Percentiles rank a stretch among this genome's conserved stretches.
Evolutionary conservation across 2,888 invertebrate species (phyloP).

Genomic region (Diadegma fenestrale): DNA sequence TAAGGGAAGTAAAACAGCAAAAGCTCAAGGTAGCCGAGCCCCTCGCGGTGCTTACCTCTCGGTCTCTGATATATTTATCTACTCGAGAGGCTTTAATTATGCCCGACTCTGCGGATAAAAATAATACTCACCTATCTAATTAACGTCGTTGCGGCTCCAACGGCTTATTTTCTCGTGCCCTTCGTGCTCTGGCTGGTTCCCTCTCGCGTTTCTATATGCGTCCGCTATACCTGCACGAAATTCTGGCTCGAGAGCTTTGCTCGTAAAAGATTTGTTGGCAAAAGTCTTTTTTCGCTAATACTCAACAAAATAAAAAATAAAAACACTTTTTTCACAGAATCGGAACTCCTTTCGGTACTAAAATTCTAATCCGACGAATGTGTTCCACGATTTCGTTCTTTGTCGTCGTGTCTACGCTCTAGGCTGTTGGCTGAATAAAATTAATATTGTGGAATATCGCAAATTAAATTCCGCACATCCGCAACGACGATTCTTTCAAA

Average conservation of each 20-base stretch:
- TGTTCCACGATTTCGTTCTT: slow-evolving; percentile 2
- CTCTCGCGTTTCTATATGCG: neutral
- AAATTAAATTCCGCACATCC: too few species aligned
- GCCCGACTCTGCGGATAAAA: slow-evolving; percentile 73
- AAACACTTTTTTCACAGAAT: slow-evolving; percentile 29
- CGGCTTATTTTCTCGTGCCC: slow-evolving; percentile 59
- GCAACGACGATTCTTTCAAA: neutral
- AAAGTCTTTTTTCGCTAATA: slow-evolving; percentile 31
- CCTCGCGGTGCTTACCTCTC: slow-evolving; percentile 72
- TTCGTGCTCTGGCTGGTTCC: slow-evolving; percentile 27
- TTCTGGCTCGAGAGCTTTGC: slow-evolving; percentile 31
- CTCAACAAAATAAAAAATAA: neutral
- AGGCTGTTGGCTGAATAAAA: neutral
- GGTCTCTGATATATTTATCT: slow-evolving; percentile 82
- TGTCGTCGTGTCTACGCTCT: neutral
- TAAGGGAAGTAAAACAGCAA: slow-evolving; percentile 49
- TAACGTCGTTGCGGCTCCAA: slow-evolving; percentile 70
- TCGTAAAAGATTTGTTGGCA: slow-evolving; percentile 45
- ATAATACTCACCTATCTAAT: slow-evolving; percentile 73
- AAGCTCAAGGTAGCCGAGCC: slow-evolving; percentile 60
- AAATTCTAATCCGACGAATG: slow-evolving; percentile 32
- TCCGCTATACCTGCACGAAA: slow-evolving; percentile 30
- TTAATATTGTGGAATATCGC: neutral
- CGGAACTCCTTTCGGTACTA: neutral
- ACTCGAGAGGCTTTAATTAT: slow-evolving; percentile 85